A percentile compares a stretch with the other conserved stretches of the same genome.
Evolutionary conservation across 1,140 invertebrate genomes (phyloP).

Genomic region (Brachionus manjavacas): DNA sequence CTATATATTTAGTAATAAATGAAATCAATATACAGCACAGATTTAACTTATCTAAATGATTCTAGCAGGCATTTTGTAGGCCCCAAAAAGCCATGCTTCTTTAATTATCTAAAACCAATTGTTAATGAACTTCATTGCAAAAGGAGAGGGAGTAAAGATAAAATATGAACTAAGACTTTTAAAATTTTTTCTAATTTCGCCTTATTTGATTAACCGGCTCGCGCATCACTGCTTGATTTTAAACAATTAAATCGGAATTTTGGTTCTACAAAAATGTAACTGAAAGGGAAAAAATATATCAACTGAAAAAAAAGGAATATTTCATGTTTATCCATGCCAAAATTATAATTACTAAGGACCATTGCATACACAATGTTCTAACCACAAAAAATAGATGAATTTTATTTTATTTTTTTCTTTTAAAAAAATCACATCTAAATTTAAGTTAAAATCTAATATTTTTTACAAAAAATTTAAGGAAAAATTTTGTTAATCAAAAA

Average conservation of each 20-base stretch:
- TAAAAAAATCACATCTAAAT: too few species aligned
- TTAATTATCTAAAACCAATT: neutral
- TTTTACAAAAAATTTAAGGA: too few species aligned
- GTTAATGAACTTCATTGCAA: neutral
- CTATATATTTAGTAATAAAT: neutral
- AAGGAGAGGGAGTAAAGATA: neutral
- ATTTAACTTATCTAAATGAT: neutral
- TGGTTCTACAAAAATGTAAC: neutral
- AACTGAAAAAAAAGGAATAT: neutral
- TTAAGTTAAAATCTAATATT: too few species aligned
- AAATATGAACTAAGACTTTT: neutral
- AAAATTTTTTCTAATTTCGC: neutral
- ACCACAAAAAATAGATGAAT: too few species aligned
- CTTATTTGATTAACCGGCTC: neutral
- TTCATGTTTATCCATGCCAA: neutral
- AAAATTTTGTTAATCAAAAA: too few species aligned
- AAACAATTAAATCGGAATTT: neutral
- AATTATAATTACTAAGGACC: neutral
- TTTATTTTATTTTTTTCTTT: too few species aligned
- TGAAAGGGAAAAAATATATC: neutral
- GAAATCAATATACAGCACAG: neutral
- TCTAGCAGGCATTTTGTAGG: neutral
- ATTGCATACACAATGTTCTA: neutral
- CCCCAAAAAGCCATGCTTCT: neutral
- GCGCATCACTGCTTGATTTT: neutral